Conservation (phyloP, 2,888 invertebrate species). For the Maniola hyperantus region DNA sequence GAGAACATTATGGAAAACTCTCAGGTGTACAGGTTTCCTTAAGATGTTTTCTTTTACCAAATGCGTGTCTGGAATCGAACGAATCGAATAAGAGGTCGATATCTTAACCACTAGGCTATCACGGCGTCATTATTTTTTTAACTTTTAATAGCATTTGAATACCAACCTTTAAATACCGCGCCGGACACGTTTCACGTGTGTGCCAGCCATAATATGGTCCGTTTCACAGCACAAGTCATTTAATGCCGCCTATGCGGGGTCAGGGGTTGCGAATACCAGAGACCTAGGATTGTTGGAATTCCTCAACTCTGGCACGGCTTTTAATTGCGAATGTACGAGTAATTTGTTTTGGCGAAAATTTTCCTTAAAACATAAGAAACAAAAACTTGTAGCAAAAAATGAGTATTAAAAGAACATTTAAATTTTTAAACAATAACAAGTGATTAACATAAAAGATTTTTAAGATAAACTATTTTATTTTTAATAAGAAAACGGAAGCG, state of each 20-base stretch:
- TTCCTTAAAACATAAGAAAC: constrained; percentile 44
- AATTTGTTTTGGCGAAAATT: constrained; percentile 58
- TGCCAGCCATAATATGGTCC: constrained; percentile 4
- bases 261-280: constrained; percentile 52
- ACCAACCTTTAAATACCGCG: not conserved
- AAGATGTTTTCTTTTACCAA: too few species aligned
- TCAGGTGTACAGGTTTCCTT: too few species aligned
- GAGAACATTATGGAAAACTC: too few species aligned
- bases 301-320: constrained; percentile 51
- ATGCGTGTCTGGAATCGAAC: too few species aligned
- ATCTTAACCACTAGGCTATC: too few species aligned
- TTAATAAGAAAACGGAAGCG: too few species aligned
- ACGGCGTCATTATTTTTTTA: too few species aligned
- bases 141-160: too few species aligned
- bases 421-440: too few species aligned
- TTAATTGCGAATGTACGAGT: constrained; percentile 58
- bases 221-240: constrained; percentile 27
- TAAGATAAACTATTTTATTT: too few species aligned
- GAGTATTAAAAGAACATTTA: not conserved
- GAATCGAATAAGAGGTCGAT: too few species aligned
- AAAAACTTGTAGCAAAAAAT: constrained; percentile 38
- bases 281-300: constrained; percentile 51
- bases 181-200: not conserved
- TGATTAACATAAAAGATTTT: too few species aligned
- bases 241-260: constrained; percentile 43